phyloP scores from a whole-genome alignment of 1,140 invertebrate genomes.

The Antheraea pernyi region DNA sequence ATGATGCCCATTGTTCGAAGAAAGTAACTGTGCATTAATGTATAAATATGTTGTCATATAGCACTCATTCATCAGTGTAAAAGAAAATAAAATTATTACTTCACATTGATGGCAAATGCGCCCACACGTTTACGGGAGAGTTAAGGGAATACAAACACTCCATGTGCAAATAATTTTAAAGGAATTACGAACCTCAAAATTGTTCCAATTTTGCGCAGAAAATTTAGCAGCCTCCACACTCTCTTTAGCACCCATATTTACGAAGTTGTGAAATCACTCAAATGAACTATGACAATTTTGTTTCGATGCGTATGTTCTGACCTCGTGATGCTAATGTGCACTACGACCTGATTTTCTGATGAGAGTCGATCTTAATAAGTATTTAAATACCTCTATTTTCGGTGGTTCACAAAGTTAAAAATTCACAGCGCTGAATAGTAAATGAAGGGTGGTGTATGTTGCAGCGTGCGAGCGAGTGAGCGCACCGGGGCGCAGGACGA shows the following conservation, averaged over 20 bases:
- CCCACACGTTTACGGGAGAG: slow-evolving; percentile 64
- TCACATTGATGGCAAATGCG: slow-evolving; percentile 18
- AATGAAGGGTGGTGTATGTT: slow-evolving; percentile 59
- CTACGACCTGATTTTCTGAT: slow-evolving; percentile 61
- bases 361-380: slow-evolving; percentile 63
- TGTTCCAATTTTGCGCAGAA: slow-evolving; percentile 87
- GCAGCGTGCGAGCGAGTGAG: slow-evolving; percentile 48
- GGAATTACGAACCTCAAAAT: slow-evolving; percentile 84
- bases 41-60: slow-evolving; percentile 38
- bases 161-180: slow-evolving; percentile 75
- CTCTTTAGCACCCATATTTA: slow-evolving; percentile 85
- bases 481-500: slow-evolving; percentile 35
- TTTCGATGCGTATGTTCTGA: slow-evolving; percentile 67
- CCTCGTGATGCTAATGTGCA: slow-evolving; percentile 70
- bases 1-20: slow-evolving; percentile 46
- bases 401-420: slow-evolving; percentile 68
- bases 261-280: slow-evolving; percentile 69
- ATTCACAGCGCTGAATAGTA: slow-evolving; percentile 69
- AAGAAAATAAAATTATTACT: slow-evolving; percentile 2
- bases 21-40: slow-evolving; percentile 40
- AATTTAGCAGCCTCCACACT: slow-evolving; percentile 87
- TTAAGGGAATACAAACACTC: slow-evolving; percentile 73
- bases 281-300: slow-evolving; percentile 70
- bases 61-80: slow-evolving; percentile 8
- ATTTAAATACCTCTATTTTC: slow-evolving; percentile 70